Evolutionary conservation across 2,113 vertebrate species (phyloP), one percentile per base, ranked within the genome.

Genomic region (Salvelinus fontinalis): DNA sequence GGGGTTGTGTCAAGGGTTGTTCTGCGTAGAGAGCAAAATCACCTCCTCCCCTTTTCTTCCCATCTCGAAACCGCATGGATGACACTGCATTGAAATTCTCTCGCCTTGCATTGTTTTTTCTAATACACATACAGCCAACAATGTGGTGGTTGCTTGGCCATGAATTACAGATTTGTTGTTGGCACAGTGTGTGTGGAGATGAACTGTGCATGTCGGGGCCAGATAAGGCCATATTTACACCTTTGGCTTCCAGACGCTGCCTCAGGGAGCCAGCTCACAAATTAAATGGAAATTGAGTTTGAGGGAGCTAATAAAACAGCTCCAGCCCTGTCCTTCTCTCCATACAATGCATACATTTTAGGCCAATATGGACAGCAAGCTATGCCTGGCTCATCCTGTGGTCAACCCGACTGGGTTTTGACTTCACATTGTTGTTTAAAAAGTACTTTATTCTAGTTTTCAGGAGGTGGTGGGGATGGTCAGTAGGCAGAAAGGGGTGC

Each of bases 151-250:
- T 89, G 89, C 89, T 88, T 92, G 90, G 90, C 88, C 88, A 93
- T 93, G 92, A 94, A 93, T 94, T 93, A 93, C 92, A 92, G 92
- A 93, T 94, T 90, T 92, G 89, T 93, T 92, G 91, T 91, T 93
- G 90, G 90, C 90, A 84, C 75, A 76, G 88, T 79, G 87, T 90
- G 87, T 85, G 85, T 90, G 89, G 88, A 92, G 91, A 92, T 93
- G 92, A 93, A 93, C 91, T 89, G 91, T 89, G 92, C 89, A 92
- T 93, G 92, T 89, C 83, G 84, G 85, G 92, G 89, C 90, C 89
- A 92, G 92, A 94, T 93, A 94, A 93, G 90, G 90, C 92, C 93
- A 93, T 86, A 93, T 93, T 93, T 92, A 94, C 90, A 93, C 92
- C 90, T 92, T 91, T 90, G 77, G 85, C 89, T 91, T 92, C 93